Base-by-base conservation (phyloP, 2,797 vertebrate genomes). In the Gallirallus australis region DNA sequence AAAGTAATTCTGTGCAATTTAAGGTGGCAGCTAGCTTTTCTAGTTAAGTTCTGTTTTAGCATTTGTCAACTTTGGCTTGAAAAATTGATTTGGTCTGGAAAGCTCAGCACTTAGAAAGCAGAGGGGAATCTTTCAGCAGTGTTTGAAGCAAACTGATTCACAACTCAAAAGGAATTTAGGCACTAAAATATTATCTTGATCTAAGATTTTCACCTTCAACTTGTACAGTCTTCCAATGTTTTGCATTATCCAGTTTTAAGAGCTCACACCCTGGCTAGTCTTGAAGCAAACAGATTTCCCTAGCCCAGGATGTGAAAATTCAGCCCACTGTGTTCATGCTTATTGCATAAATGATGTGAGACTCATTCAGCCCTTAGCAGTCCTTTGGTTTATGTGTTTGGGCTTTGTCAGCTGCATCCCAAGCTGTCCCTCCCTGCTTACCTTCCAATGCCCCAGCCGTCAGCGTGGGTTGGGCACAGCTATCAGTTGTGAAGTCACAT, bases 41-140 rank as follows among this genome's bases (percentile, higher is more conserved):
- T 33, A 6, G 45, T 80, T 91, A 83, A 3, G 6, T 83, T 79
- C 59, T 72, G 12, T 23, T 90, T 63, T 15, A 94, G 84, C 75
- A 5, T 89, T 91, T 92, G 86, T 83, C 94, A 87, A 30, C 92
- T 95, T 85, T 54, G 89, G 35, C 87, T 88, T 91, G 92, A 96
- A 93, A 89, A 94, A 91, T 86, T 63, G 69, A 50, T 79, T 94
- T 91, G 93, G 91, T 73, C 23, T 76, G 95, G 82, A 37, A 91
- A 90, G 66, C 85, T 93, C 76, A 63, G 79, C 86, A 28, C 87
- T 92, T 69, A 53, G 81, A 78, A 75, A 84, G 84, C 71, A 92
- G 89, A 92, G 89, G 76, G 91, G 90, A 42, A 61, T 89, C 71
- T 93, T 90, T 75, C 91, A 90, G 76, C 48, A 21, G 31, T 3